Evolutionary conservation across 2,888 invertebrate genomes (phyloP).

Genomic region (Parascotia fuliginaria): DNA sequence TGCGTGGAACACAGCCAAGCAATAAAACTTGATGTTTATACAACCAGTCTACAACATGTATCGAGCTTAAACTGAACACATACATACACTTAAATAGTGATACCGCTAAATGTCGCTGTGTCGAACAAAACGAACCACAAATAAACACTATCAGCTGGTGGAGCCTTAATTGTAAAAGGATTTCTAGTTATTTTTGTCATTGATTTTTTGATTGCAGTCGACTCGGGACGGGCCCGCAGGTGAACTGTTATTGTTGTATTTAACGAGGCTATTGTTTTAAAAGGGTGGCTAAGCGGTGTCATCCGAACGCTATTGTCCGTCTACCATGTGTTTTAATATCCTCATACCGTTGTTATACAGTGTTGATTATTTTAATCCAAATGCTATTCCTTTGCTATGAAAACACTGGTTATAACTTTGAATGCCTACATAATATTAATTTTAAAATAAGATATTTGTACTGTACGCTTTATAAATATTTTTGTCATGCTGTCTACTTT

Average conservation of each 20-base stretch:
- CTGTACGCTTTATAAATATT: no score
- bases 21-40: slow-evolving; percentile 84
- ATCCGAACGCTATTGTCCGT: slow-evolving; percentile 69
- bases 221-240: slow-evolving; percentile 44
- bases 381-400: not conserved
- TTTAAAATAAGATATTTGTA: no score
- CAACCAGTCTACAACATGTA: slow-evolving; percentile 71
- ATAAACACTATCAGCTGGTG: slow-evolving; percentile 45
- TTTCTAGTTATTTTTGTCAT: slow-evolving; percentile 31
- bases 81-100: slow-evolving; percentile 45
- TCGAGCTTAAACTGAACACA: slow-evolving; percentile 55
- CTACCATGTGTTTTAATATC: slow-evolving; percentile 67
- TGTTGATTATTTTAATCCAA: not conserved
- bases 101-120: slow-evolving; percentile 49
- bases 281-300: slow-evolving; percentile 61
- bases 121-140: slow-evolving; percentile 47
- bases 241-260: slow-evolving; percentile 72
- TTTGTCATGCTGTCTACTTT: no score
- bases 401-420: not conserved
- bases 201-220: slow-evolving; percentile 52
- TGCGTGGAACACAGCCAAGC: slow-evolving; percentile 84
- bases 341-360: slow-evolving; percentile 53
- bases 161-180: slow-evolving; percentile 57
- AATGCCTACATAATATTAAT: no score
- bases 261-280: slow-evolving; percentile 77